Evolutionary conservation across 2,888 invertebrate genomes (phyloP).

Genomic region (Hedya salicella): DNA sequence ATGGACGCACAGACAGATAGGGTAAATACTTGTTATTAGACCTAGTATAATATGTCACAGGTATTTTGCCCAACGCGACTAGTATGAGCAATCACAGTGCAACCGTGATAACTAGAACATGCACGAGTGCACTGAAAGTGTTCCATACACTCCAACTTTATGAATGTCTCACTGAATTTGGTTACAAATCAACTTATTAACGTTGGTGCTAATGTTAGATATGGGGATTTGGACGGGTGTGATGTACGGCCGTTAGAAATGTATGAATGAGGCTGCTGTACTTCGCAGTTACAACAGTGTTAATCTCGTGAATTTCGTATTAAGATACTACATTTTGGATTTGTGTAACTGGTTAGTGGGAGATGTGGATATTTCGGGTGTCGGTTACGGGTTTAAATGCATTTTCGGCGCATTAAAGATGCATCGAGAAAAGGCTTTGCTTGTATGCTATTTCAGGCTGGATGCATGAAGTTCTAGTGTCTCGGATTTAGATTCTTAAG

Average conservation of each 20-base stretch:
- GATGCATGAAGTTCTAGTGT: neutral
- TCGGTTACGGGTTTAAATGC: conserved; percentile 6
- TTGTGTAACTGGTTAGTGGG: neutral
- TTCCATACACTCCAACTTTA: conserved; percentile 24
- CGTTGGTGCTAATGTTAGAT: conserved; percentile 11
- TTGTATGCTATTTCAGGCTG: conserved; percentile 1
- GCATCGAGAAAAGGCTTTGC: conserved; percentile 1
- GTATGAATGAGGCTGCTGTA: neutral
- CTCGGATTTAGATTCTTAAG: neutral
- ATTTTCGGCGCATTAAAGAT: conserved; percentile 11
- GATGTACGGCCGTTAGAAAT: neutral
- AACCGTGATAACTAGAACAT: conserved; percentile 34
- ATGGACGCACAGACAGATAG: no score
- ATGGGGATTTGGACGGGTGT: neutral
- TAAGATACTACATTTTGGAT: neutral
- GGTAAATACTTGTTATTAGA: neutral
- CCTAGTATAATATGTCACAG: neutral
- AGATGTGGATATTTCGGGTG: conserved; percentile 9
- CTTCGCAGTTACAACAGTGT: neutral
- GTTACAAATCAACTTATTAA: conserved; percentile 39
- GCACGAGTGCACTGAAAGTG: conserved; percentile 30
- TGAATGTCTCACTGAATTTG: conserved; percentile 34
- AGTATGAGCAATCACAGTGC: conserved; percentile 17
- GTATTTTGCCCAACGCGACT: conserved; percentile 17
- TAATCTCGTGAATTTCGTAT: neutral